Evolutionary conservation across 92 coral and sea anemone species (phyloP), one percentile per base, ranked within the genome.

Genomic region (Parazoanthus atlanticus): DNA sequence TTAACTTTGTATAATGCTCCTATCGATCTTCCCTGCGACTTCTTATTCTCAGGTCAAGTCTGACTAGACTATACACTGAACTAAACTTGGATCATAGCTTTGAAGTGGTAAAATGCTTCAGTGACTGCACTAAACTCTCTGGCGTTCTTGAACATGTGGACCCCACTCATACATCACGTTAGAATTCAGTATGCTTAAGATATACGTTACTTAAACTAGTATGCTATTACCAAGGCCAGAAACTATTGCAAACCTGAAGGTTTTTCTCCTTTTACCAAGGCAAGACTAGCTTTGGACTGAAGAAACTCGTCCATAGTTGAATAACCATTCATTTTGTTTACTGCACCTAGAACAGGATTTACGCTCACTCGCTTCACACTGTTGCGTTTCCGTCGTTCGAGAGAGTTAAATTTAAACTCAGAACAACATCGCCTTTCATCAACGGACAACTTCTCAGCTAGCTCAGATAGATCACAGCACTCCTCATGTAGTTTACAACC

Each of bases 391-490:
- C 61, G 88, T 82, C 84, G 90, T 82, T 86, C 84, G 26, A 43
- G 46, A 26, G 88, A 82, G 80, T 65, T 88, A 23, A 54, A 75
- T 82, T 87, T 84, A 58, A 75, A 86, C 56, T 87, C 85, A 86
- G 87, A 91, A 43, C 9, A 46, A 46, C 65, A 43, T 84, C 38
- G 61, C 30, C n/a, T 66, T 29, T 84, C 78, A n/a, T 70, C 78
- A 70, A 30, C 69, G 36, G n/a, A 28, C 49, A 47, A 31, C 6
- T 29, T 71, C 41, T 40, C 76, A n/a, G 38, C 33, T 6, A 64
- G 19, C 23, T 23, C 26, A 13, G 49, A 29, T 33, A 43, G 15
- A 46, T 84, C 65, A 84, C 78, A 43, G 52, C 78, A 69, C 31
- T 71, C 30, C 16, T 25, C 52, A 26, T 49, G 87, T 0, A 69